phyloP scores from a whole-genome alignment of 2,113 vertebrate genomes.

The Protomyctophum bolini region DNA sequence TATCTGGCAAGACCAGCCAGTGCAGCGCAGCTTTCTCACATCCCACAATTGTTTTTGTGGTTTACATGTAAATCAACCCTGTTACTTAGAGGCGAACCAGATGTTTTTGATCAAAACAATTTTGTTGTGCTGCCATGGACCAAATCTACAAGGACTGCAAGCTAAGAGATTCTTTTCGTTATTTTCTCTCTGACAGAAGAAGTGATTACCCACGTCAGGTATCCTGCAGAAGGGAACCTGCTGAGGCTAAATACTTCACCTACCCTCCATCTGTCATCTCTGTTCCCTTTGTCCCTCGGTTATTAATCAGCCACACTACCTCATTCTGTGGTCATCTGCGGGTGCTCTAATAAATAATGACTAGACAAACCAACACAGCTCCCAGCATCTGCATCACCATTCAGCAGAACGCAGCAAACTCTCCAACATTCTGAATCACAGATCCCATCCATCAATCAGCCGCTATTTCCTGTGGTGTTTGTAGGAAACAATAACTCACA shows the following conservation, averaged over 20 bases:
- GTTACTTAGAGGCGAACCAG: background rate
- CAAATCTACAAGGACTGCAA: conserved; percentile 5
- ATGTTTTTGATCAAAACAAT: conserved; percentile 10
- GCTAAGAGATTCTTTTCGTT: conserved; percentile 3
- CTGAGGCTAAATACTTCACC: conserved; percentile 49
- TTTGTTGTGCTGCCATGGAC: background rate
- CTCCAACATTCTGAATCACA: no score
- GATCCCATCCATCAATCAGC: no score
- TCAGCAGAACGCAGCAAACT: background rate
- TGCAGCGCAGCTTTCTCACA: background rate
- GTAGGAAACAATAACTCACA: no score
- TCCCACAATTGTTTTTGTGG: background rate
- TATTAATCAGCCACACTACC: conserved; percentile 51
- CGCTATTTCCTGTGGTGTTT: no score
- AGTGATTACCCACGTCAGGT: conserved; percentile 28
- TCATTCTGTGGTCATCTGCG: conserved; percentile 39
- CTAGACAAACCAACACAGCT: conserved; percentile 15
- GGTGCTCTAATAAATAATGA: conserved; percentile 48
- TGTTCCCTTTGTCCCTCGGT: conserved; percentile 48
- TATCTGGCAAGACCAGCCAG: no score
- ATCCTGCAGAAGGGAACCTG: conserved; percentile 41
- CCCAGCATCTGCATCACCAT: background rate
- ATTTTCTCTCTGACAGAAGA: conserved; percentile 17
- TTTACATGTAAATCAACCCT: background rate
- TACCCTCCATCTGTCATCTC: conserved; percentile 57